Base-by-base conservation (phyloP, 2,888 invertebrate genomes). In the Xestia c-nigrum region DNA sequence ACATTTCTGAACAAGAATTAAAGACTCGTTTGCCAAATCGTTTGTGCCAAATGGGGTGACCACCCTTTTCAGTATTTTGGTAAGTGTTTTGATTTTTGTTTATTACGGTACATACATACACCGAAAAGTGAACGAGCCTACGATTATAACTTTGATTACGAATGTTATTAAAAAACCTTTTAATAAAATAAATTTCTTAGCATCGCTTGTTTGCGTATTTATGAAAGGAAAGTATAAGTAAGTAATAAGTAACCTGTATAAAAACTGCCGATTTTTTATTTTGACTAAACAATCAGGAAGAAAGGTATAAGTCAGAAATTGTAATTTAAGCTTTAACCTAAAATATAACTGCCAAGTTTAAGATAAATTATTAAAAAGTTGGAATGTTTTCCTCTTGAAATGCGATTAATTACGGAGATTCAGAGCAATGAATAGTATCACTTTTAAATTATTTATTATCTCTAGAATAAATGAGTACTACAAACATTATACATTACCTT, bases 311-410 rank as follows among this genome's bases (percentile, higher is more conserved):
- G 38, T 50, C 31, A 50, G 5, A 12, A 4, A 19, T 40, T 31
- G 24, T 72, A 80, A 80, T 47, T 0, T 6, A 73, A 66, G 31
- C 7, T 38, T 10, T 24, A 1, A 24, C 5, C 12, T 1, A 24
- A 65, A 52, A 24, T 46, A 67, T 12, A 65, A 68, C 7, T 77
- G n/a, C 16, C n/a, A 40, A 55, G 21, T 40, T 59, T 55, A 3
- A 40, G n/a, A 70, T 83, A 70, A 59, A 83, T 74, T 69, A 6
- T n/a, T 24, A 0, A 55, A 82, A 82, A 82, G 31, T 66, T 82
- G 31, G 59, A 31, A 55, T n/a, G 31, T 46, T 65, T 69, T 16
- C 38, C 50, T 5, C 38, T 73, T 65, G 81, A 38, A 73, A 65
- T 80, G 3, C 1, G 31, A 31, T 31, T 31, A 73, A 73, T 78